These are phyloP conservation scores for Rhopalosiphum padi DNA, from an alignment of 1,140 invertebrate genomes.

Conservation along the genomic window DNA sequence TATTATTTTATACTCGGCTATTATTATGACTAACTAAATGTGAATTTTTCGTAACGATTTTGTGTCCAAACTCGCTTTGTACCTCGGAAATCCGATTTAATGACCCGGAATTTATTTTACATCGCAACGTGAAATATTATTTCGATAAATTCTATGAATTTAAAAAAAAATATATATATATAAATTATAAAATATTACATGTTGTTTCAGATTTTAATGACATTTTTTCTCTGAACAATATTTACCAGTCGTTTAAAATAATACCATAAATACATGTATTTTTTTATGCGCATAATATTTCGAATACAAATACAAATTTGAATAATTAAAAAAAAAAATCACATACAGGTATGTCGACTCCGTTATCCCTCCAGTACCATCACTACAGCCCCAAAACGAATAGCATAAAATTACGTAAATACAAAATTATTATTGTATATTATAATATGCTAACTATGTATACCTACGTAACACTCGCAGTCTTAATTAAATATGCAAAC, in stretches of 20 bases:
- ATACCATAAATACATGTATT: not conserved
- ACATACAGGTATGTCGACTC: not conserved
- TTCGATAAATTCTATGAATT: not conserved
- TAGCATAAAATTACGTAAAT: not conserved
- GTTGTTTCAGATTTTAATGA: not conserved
- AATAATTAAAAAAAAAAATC: not conserved
- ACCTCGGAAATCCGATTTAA: not conserved
- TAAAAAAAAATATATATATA: not conserved
- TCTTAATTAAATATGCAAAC: slow-evolving; percentile 2
- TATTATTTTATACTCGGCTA: not conserved
- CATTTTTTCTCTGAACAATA: not conserved
- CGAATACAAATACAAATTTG: not conserved
- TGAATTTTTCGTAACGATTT: slow-evolving; percentile 7
- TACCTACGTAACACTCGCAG: not conserved
- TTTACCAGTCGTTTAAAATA: not conserved
- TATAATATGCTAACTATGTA: slow-evolving; percentile 9
- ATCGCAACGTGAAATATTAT: not conserved
- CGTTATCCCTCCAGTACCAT: not conserved
- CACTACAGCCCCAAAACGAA: not conserved
- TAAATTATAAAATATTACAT: not conserved
- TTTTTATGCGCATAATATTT: not conserved
- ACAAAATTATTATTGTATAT: slow-evolving; percentile 8
- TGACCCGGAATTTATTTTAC: not conserved
- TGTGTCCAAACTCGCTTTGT: not conserved
- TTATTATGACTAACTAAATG: not conserved